A percentile compares a stretch with the other conserved stretches of the same genome.
Evolutionary conservation across 2,113 vertebrate species (phyloP).

Genomic region (Corythaixoides concolor): DNA sequence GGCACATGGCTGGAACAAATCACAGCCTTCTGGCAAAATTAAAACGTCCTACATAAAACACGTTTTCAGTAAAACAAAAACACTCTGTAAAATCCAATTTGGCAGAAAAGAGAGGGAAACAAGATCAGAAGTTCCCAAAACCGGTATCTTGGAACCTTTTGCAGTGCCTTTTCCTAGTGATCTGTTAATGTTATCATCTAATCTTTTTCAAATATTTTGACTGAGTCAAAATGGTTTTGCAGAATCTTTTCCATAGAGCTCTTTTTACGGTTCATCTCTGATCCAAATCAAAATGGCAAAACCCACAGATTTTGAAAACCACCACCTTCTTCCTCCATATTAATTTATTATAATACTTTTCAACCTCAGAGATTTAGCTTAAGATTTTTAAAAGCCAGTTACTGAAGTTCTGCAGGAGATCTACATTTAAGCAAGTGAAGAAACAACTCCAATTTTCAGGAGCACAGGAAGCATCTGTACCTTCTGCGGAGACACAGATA

Average conservation of each 20-base stretch:
- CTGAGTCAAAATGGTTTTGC: neutral
- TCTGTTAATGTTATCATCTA: neutral
- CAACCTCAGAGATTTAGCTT: neutral
- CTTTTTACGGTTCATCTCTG: neutral
- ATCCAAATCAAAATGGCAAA: neutral
- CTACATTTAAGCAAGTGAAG: neutral
- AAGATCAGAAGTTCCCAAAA: neutral
- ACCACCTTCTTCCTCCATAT: neutral
- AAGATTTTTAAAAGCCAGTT: neutral
- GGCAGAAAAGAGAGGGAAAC: neutral
- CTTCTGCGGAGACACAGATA: neutral
- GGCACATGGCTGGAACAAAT: neutral
- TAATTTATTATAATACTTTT: neutral
- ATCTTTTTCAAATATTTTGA: neutral
- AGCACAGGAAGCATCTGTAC: neutral
- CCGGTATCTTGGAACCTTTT: rapidly evolving
- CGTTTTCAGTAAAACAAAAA: neutral
- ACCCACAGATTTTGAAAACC: neutral
- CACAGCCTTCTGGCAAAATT: neutral
- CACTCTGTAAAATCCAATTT: neutral
- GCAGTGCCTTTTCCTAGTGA: neutral
- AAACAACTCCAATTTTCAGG: neutral
- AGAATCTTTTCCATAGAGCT: neutral
- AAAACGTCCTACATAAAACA: neutral
- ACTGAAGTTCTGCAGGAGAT: neutral